phyloP scores from a whole-genome alignment of 2,888 invertebrate species.

The Molorchus minor region DNA sequence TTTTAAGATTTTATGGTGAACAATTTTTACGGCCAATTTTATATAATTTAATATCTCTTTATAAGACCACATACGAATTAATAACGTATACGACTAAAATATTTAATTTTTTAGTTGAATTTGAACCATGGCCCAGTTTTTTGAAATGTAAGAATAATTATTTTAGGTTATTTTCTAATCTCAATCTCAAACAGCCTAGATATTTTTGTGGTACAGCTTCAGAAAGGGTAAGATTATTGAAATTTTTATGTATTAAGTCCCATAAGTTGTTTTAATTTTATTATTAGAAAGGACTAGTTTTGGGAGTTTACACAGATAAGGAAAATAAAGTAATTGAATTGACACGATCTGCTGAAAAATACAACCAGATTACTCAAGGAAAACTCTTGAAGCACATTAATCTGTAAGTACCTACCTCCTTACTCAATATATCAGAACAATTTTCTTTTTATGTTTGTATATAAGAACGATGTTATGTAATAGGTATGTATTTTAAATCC shows the following conservation, averaged over 20 bases:
- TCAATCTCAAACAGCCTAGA: slow-evolving; percentile 36
- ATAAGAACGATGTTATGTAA: no score
- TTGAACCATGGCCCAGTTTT: slow-evolving; percentile 33
- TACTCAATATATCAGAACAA: no score
- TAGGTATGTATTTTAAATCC: no score
- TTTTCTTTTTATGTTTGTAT: no score
- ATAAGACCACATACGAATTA: slow-evolving; percentile 16
- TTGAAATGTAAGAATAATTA: slow-evolving; percentile 45
- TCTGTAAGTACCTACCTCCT: slow-evolving; percentile 67
- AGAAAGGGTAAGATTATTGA: slow-evolving; percentile 41
- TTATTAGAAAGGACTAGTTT: slow-evolving; percentile 66
- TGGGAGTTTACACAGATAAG: slow-evolving; percentile 65
- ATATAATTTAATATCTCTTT: no score
- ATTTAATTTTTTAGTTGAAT: slow-evolving; percentile 7
- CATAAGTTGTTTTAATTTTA: background rate
- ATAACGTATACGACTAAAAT: background rate
- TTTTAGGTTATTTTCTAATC: slow-evolving; percentile 51
- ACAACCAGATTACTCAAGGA: slow-evolving; percentile 63
- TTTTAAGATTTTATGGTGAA: no score
- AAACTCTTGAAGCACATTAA: slow-evolving; percentile 63
- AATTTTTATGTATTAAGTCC: background rate
- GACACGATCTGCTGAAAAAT: slow-evolving; percentile 64
- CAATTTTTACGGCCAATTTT: no score
- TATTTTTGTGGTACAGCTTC: slow-evolving; percentile 37
- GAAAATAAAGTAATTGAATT: slow-evolving; percentile 60